Base-by-base conservation (phyloP, 2,113 vertebrate species). In the Tetrao urogallus region DNA sequence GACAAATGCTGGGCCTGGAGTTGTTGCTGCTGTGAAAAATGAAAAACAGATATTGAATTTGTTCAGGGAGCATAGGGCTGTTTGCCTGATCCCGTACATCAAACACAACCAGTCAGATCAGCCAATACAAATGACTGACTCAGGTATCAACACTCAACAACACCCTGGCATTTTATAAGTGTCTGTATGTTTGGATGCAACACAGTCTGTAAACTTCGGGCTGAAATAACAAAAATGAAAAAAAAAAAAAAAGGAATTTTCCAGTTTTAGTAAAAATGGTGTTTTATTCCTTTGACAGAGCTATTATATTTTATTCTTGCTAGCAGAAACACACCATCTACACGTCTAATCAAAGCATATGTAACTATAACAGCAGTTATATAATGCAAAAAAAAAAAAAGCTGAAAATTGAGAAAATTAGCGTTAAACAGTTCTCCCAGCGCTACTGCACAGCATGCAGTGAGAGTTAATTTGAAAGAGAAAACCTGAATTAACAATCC, bases 11-110 rank as follows among this genome's bases (percentile, higher is more conserved):
- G 98, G 88, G 98, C 98, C 94, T 98, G 98, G 97, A 98, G 98
- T 97, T 98, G 98, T 92, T 98, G 98, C 98, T 98, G 98, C 98
- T 98, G 98, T 98, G 98, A 98, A 96, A 97, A 98, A 98, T 27
- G 52, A 95, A 95, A 97, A 92, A 95, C 43, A 98, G 98, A 98
- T 98, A 97, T 98, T 98, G 98, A 98, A 98, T 93, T 95, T 97
- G 98, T 95, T 92, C 86, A 2, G 57, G 36, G 7, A 74, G 52
- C 27, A 15, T 1, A 7, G 7, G 25, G 18, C 18, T 74, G 19
- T 50, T 57, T 5, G 3, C 75, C 0, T 64, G 80, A 82, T 54
- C 22, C 27, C 13, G 22, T 47, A 38, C 11, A 32, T 58, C 78
- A 60, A 32, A 36, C 0, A 0, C 8, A 30, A 94, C 7, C 24